Evolutionary conservation across 2,888 invertebrate species (phyloP).

Genomic region (Polyommatus iphigenia): DNA sequence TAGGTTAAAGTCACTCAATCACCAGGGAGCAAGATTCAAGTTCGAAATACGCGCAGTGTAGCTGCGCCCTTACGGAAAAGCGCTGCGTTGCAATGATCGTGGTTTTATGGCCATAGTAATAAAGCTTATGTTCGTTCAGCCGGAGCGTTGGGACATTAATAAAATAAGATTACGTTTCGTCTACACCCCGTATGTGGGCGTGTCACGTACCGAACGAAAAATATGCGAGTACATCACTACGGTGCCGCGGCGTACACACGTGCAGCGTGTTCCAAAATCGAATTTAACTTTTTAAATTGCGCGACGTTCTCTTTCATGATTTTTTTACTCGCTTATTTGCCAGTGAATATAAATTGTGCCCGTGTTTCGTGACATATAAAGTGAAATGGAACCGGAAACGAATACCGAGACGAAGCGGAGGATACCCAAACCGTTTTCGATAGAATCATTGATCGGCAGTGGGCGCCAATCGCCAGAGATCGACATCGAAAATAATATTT

Average conservation of each 20-base stretch:
- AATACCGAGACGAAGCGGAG: slow-evolving; percentile 64
- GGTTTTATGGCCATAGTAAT: slow-evolving; percentile 60
- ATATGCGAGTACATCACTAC: slow-evolving; percentile 56
- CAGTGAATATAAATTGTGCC: slow-evolving; percentile 7
- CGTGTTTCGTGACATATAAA: slow-evolving; percentile 30
- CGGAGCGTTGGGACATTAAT: slow-evolving; percentile 56
- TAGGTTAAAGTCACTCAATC: slow-evolving; percentile 31
- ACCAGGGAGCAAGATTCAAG: slow-evolving; percentile 35
- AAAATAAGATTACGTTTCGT: slow-evolving; percentile 66
- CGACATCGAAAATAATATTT: slow-evolving; percentile 69
- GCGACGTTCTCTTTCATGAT: slow-evolving; percentile 38
- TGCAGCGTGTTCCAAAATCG: slow-evolving; percentile 45
- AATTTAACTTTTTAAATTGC: slow-evolving; percentile 37
- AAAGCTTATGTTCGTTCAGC: slow-evolving; percentile 69
- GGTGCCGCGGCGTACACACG: slow-evolving; percentile 55
- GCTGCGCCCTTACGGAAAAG: slow-evolving; percentile 26
- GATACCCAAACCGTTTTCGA: slow-evolving; percentile 82
- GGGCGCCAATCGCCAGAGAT: slow-evolving; percentile 73
- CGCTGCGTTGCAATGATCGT: slow-evolving; percentile 51
- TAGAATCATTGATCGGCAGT: slow-evolving; percentile 80
- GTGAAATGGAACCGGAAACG: slow-evolving; percentile 63
- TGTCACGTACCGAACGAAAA: slow-evolving; percentile 51
- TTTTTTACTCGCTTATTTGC: background rate
- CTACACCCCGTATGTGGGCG: slow-evolving; percentile 76
- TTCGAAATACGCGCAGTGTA: slow-evolving; percentile 33